Percentiles rank a stretch among this genome's conserved stretches.
These are phyloP conservation scores for Alcedo quadribrachys DNA, from an alignment of 2,797 vertebrate species.

Conservation along the genomic window DNA sequence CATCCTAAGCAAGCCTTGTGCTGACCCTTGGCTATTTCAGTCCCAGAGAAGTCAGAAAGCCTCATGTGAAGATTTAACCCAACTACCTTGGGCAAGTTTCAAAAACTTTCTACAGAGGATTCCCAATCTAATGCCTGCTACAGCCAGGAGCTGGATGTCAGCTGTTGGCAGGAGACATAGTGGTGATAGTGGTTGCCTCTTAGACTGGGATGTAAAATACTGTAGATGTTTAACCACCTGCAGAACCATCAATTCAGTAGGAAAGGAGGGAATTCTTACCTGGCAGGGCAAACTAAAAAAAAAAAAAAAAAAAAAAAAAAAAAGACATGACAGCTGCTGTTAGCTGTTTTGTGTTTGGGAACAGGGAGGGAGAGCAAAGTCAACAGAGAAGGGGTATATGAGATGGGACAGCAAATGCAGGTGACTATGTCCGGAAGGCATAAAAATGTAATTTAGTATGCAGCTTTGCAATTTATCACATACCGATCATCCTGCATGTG, in stretches of 20 bases:
- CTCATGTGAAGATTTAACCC: fast-evolving
- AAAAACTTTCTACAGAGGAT: not conserved
- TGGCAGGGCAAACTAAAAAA: not conserved
- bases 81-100: not conserved
- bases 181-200: not conserved
- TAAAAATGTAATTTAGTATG: not conserved
- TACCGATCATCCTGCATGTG: not conserved
- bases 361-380: not conserved
- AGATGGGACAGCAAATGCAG: constrained; percentile 12
- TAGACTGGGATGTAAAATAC: not conserved
- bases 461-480: constrained; percentile 18
- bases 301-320: not conserved
- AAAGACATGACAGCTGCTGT: not conserved
- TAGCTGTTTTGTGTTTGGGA: not conserved
- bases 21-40: not conserved
- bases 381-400: not conserved
- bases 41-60: not conserved
- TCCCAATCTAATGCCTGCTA: not conserved
- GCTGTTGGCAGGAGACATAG: not conserved
- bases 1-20: not conserved
- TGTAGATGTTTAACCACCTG: not conserved
- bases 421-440: constrained; percentile 19
- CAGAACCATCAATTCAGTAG: not conserved
- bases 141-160: not conserved
- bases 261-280: not conserved